Evolutionary conservation across 2,888 invertebrate species (phyloP), one percentile per base, ranked within the genome.

Genomic region (Andrena fulva): DNA sequence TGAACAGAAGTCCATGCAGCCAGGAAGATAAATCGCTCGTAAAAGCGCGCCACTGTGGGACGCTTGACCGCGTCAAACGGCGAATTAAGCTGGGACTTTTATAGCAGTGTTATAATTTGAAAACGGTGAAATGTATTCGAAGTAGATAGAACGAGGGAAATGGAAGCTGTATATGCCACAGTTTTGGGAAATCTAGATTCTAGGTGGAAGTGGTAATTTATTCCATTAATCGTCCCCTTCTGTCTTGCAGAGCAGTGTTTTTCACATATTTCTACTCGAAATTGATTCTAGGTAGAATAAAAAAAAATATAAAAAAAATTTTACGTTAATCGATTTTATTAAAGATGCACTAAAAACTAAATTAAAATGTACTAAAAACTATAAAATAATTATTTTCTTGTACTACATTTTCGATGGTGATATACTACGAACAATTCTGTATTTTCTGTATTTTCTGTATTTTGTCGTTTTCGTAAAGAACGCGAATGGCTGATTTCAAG

Each of bases 1-100:
- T 63, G 69, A 77, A 74, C 84, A 70, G 77, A 77, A 70, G 77
- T 73, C 63, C 54, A 56, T 50, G 35, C 42, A 42, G 69, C 48
- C 54, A 72, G 78, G 63, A 77, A 74, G 87, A 86, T 85, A 82
- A 83, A 83, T 86, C 73, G 74, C 76, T 77, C 78, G 77, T 84
- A 86, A 84, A 85, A 77, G 72, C 80, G 59, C 35, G 54, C 24
- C 56, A 48, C 52, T 48, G 27, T 20, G 42, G 29, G 2, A 54
- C 33, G 67, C 35, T 56, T 24, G 24, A 24, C 10, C 27, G 27
- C 56, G 56, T 12, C 24, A 56, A 42, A n/a, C 27, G 29, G 24
- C 50, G 33, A 71, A 72, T 77, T 59, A 70, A 62, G 29, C 66
- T 5, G 16, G 16, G 5, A 50, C 59, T 60, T 54, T 6, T 56